Evolutionary conservation across 2,797 vertebrate genomes (phyloP), one percentile per base, ranked within the genome.

Genomic region (Naso thynnoides): DNA sequence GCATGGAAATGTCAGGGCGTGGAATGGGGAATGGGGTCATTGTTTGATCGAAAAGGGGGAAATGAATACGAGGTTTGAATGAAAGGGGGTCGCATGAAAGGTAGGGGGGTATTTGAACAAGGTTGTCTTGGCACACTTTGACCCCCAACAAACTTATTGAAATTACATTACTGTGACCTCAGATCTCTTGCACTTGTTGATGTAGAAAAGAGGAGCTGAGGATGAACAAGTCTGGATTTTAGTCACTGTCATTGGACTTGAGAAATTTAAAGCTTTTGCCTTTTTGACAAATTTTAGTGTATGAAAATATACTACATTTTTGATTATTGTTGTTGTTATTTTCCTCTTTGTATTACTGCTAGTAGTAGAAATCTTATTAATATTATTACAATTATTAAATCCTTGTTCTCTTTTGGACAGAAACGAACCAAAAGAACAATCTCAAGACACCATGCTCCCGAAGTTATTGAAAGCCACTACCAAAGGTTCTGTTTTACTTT

Each of bases 351-450:
- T 50, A 8, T 42, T 41, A 10, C 14, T 55, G 27, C 26, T 39
- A 8, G 27, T 53, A 2, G 38, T 26, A 4, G 8, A 11, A 7
- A 11, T 31, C 38, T 29, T 29, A 6, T 58, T 53, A 31, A 13
- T 39, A 6, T 41, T 53, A 6, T 16, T 50, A 16, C 66, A 67
- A 9, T 33, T 36, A 7, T 61, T 41, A 60, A 19, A 47, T 70
- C 1, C 23, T 1, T 65, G 1, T 79, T 81, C 6, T 67, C n/a
- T 76, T 72, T 70, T 27, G 91, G 90, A 85, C 89, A 99, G 97
- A 98, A 98, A 94, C 93, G 96, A 85, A 97, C 95, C 88, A 99
- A 98, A 94, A 97, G 94, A 92, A 98, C 95, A 50, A 91, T 97
- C 88, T 95, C 86, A 73, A 96, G 94, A 65, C 97, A 97, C 91